Percentiles rank a stretch among this genome's conserved stretches.
These are phyloP conservation scores for Gadopsis bispinosus DNA, from an alignment of 2,797 vertebrate species.

Conservation along the genomic window DNA sequence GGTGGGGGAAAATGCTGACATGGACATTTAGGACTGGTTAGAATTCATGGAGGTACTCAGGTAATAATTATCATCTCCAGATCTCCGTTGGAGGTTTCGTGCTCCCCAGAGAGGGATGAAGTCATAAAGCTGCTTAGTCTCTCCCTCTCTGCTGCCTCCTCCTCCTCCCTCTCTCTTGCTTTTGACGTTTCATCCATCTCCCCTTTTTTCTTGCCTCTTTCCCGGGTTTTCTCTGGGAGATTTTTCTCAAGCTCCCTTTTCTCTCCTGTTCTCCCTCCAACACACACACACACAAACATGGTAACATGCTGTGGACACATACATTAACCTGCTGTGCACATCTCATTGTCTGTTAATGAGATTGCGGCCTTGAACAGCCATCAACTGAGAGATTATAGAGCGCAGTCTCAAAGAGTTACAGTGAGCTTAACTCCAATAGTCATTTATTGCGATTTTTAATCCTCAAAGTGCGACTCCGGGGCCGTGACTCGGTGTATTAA, in stretches of 20 bases:
- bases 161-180: not conserved
- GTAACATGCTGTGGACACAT: not conserved
- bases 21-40: conserved; percentile 35
- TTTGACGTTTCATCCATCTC: not conserved
- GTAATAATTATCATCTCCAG: conserved; percentile 61
- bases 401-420: not conserved
- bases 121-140: conserved; percentile 54
- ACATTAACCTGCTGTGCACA: not conserved
- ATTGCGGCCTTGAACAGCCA: not conserved
- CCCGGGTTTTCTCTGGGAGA: too few relatives aligned
- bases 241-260: not conserved
- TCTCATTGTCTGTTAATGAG: not conserved
- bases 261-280: not conserved
- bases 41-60: conserved; percentile 49
- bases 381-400: not conserved
- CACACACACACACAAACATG: not conserved
- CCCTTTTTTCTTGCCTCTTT: not conserved
- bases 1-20: conserved; percentile 50
- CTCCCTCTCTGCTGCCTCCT: conserved; percentile 4
- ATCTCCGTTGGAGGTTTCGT: conserved; percentile 56
- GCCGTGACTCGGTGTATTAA: not conserved
- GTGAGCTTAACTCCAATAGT: not conserved
- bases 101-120: conserved; percentile 54
- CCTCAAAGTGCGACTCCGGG: not conserved
- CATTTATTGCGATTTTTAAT: not conserved